phyloP scores from a whole-genome alignment of 2,797 vertebrate species.

The Arctocebus calabarensis region DNA sequence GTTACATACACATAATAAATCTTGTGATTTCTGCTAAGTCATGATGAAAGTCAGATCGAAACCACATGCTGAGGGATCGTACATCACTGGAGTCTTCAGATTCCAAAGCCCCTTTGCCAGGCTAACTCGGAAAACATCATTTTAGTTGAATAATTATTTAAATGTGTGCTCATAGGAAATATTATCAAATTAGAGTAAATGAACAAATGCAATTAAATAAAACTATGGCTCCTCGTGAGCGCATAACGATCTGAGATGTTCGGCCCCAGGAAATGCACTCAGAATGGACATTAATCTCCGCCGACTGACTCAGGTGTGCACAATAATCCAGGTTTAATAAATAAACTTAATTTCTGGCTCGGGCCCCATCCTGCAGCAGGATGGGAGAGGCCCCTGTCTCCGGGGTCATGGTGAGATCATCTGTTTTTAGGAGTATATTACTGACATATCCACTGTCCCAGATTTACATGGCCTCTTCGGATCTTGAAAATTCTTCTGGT shows the following conservation, averaged over 20 bases:
- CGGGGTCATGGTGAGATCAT: conserved; percentile 60
- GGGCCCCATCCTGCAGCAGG: neutral
- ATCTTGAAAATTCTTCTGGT: neutral
- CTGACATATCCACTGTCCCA: neutral
- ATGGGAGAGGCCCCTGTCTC: neutral
- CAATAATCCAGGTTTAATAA: conserved; percentile 75
- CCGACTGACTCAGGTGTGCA: conserved; percentile 77
- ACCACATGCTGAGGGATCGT: neutral
- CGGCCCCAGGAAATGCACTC: conserved; percentile 82
- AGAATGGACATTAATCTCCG: conserved; percentile 76
- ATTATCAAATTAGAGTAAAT: conserved; percentile 82
- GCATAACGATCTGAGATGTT: conserved; percentile 80
- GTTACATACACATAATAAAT: conserved; percentile 45
- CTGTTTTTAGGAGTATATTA: conserved; percentile 51
- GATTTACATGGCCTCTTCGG: neutral
- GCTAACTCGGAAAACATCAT: conserved; percentile 72
- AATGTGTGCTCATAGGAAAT: conserved; percentile 82
- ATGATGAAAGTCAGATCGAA: conserved; percentile 74
- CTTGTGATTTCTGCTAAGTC: conserved; percentile 67
- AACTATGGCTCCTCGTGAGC: conserved; percentile 76
- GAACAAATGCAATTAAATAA: conserved; percentile 83
- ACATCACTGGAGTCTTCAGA: conserved; percentile 66
- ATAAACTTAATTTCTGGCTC: conserved; percentile 73
- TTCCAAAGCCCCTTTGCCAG: conserved; percentile 74
- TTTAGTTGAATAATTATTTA: conserved; percentile 83